These are phyloP conservation scores for Centropristis striata DNA, from an alignment of 2,113 vertebrate genomes.

Conservation along the genomic window DNA sequence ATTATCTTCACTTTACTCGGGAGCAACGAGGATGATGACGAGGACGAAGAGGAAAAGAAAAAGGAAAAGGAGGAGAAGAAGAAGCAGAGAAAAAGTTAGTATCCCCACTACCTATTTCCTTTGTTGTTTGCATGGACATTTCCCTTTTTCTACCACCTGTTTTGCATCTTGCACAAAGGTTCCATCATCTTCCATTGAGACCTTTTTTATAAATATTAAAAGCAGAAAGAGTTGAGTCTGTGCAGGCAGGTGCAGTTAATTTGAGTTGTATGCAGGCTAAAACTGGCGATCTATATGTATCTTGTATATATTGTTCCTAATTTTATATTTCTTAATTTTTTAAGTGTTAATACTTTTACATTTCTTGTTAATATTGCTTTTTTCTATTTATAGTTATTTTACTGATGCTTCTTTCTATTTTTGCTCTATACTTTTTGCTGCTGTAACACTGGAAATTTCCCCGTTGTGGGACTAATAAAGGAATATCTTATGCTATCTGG, in stretches of 20 bases:
- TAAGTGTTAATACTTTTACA: too few relatives aligned
- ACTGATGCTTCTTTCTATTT: too few relatives aligned
- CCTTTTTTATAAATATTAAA: not conserved
- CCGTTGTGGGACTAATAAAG: too few relatives aligned
- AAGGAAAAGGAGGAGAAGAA: constrained; percentile 95
- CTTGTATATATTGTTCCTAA: too few relatives aligned
- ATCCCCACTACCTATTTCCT: not conserved
- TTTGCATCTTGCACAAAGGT: constrained; percentile 1
- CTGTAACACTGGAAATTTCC: too few relatives aligned
- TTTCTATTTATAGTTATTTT: too few relatives aligned
- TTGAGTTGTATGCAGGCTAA: not conserved
- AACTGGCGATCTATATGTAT: too few relatives aligned
- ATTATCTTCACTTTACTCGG: constrained; percentile 99
- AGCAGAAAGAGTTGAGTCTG: not conserved
- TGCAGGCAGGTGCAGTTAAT: not conserved
- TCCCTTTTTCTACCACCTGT: constrained; percentile 3
- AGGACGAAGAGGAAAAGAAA: constrained; percentile 92
- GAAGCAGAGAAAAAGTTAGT: constrained; percentile 96
- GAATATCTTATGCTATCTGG: too few relatives aligned
- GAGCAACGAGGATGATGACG: constrained; percentile 91
- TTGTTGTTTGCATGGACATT: not conserved
- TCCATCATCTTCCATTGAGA: not conserved
- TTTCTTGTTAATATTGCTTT: too few relatives aligned
- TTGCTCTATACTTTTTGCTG: too few relatives aligned
- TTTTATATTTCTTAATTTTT: too few relatives aligned